phyloP scores from a whole-genome alignment of 2,888 invertebrate species.

The Pristionchus entomophagus region DNA sequence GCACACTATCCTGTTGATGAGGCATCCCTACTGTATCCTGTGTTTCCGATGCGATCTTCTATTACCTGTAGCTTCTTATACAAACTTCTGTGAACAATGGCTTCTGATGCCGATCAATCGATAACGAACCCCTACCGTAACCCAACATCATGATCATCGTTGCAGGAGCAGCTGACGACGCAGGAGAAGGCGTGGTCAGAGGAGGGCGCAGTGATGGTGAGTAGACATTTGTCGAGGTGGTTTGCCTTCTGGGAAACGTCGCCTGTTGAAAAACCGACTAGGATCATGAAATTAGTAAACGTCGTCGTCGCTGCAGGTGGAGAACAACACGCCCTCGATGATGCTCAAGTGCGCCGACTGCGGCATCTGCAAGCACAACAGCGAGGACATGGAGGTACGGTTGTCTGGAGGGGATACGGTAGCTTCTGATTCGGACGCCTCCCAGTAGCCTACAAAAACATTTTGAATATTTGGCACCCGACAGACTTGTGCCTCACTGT shows the following conservation, averaged over 20 bases:
- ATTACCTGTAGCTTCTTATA: too few species aligned
- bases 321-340: conserved; percentile 63
- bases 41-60: neutral
- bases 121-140: neutral
- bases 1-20: too few species aligned
- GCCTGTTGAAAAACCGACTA: too few species aligned
- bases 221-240: too few species aligned
- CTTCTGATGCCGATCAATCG: neutral
- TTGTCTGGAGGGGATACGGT: neutral
- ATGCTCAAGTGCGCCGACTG: conserved; percentile 72
- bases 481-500: too few species aligned
- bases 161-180: conserved; percentile 32
- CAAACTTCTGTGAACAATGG: too few species aligned
- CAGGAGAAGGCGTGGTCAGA: conserved; percentile 41
- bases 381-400: conserved; percentile 72
- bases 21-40: too few species aligned
- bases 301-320: too few species aligned
- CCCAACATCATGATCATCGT: neutral
- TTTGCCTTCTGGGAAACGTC: too few species aligned
- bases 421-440: neutral
- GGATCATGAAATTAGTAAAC: too few species aligned
- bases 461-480: too few species aligned
- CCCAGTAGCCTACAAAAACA: too few species aligned
- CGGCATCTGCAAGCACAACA: conserved; percentile 65
- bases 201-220: conserved; percentile 44